phyloP scores from a whole-genome alignment of 2,797 vertebrate species.

The Pitangus sulphuratus region DNA sequence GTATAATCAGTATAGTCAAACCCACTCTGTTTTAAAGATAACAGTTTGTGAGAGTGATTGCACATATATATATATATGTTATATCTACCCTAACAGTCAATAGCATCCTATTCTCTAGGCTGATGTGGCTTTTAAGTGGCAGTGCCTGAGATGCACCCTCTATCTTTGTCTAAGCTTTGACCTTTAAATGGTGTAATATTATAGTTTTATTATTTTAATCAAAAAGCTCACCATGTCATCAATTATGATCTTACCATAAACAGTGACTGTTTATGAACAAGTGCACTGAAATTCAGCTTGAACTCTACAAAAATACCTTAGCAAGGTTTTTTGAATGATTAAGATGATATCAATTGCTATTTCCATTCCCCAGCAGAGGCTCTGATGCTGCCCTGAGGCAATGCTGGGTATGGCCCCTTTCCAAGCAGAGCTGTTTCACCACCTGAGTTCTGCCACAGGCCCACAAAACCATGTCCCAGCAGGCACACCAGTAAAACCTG shows the following conservation, averaged over 20 bases:
- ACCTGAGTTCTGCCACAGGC: not conserved
- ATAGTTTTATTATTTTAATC: not conserved
- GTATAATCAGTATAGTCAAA: not conserved
- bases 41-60: rapidly evolving
- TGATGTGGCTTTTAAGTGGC: not conserved
- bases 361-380: not conserved
- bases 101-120: not conserved
- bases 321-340: not conserved
- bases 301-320: not conserved
- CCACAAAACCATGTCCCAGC: not conserved
- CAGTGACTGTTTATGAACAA: not conserved
- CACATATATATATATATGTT: too few relatives aligned
- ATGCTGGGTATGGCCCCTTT: not conserved
- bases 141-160: not conserved
- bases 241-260: not conserved
- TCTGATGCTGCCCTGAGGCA: not conserved
- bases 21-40: not conserved
- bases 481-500: not conserved
- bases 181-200: not conserved
- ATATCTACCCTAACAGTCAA: not conserved
- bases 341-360: not conserved
- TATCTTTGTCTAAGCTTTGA: not conserved
- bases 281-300: not conserved
- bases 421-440: not conserved
- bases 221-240: not conserved